A percentile compares a stretch with the other conserved stretches of the same genome.
Evolutionary conservation across 2,113 vertebrate genomes (phyloP).

Genomic region (Piaya cayana): DNA sequence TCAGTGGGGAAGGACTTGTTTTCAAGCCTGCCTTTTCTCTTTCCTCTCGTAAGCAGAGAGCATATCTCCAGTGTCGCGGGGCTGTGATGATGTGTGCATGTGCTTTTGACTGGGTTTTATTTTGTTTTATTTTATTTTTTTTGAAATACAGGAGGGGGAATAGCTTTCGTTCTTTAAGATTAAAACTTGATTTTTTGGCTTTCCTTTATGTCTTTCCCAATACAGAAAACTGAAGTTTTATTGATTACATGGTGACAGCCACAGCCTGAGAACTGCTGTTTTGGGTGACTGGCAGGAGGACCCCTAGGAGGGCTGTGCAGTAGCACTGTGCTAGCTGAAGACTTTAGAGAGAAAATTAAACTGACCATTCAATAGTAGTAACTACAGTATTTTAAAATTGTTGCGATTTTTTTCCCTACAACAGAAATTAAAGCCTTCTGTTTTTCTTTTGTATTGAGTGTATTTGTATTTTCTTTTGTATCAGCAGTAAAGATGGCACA

Average conservation of each 20-base stretch:
- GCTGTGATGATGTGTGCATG: background rate
- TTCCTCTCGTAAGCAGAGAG: background rate
- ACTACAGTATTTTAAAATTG: background rate
- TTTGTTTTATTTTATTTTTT: background rate
- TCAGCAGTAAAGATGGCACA: background rate
- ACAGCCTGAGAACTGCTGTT: background rate
- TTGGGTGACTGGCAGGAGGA: background rate
- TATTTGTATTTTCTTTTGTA: no score
- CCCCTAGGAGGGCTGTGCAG: background rate
- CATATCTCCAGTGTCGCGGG: background rate
- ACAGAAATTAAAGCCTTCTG: background rate
- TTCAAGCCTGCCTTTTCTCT: background rate
- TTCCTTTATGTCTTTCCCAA: background rate
- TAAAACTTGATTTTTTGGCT: background rate
- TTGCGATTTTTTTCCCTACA: background rate
- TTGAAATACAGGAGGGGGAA: background rate
- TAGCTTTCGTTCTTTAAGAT: background rate
- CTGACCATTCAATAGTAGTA: background rate
- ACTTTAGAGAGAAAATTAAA: background rate
- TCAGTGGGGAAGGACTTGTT: background rate
- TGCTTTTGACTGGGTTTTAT: background rate
- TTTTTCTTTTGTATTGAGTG: background rate
- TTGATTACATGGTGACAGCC: background rate
- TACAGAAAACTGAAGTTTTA: background rate
- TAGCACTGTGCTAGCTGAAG: background rate